Percentiles rank a stretch among this genome's conserved stretches.
Evolutionary conservation across 2,797 vertebrate genomes (phyloP).

Genomic region (Platalea minor): DNA sequence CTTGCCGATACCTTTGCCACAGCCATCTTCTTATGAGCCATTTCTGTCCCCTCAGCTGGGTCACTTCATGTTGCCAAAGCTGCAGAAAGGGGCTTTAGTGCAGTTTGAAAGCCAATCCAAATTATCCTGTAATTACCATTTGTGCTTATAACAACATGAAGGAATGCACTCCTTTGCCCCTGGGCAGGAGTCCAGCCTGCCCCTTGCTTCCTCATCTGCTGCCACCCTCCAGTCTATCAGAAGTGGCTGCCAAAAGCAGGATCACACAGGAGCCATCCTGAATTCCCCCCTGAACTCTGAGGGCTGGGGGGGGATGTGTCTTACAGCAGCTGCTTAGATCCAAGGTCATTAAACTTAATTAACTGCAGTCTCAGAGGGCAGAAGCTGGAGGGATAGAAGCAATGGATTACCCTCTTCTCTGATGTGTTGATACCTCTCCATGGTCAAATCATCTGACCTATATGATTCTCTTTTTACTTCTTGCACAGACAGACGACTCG

Average conservation of each 20-base stretch:
- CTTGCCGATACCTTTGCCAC: background rate
- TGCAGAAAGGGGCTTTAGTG: background rate
- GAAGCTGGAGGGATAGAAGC: background rate
- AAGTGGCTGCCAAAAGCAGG: background rate
- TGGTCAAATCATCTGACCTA: background rate
- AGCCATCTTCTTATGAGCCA: background rate
- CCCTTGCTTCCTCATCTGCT: constrained; percentile 6
- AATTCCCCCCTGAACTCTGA: background rate
- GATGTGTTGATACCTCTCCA: background rate
- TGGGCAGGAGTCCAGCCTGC: constrained; percentile 22
- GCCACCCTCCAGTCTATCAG: background rate
- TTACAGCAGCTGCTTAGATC: constrained; percentile 23
- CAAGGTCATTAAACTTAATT: constrained; percentile 22
- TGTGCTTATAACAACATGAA: constrained; percentile 33
- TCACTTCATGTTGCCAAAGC: constrained; percentile 4
- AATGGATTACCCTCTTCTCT: background rate
- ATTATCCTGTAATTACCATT: constrained; percentile 25
- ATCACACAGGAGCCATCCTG: background rate
- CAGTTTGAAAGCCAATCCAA: constrained; percentile 10
- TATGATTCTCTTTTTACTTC: background rate
- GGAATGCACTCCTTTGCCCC: constrained; percentile 19
- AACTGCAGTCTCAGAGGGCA: background rate
- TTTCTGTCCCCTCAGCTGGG: background rate
- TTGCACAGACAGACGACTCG: background rate
- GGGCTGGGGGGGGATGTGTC: background rate